phyloP scores from a whole-genome alignment of 2,888 invertebrate genomes.

The Digitonthophagus gazella region DNA sequence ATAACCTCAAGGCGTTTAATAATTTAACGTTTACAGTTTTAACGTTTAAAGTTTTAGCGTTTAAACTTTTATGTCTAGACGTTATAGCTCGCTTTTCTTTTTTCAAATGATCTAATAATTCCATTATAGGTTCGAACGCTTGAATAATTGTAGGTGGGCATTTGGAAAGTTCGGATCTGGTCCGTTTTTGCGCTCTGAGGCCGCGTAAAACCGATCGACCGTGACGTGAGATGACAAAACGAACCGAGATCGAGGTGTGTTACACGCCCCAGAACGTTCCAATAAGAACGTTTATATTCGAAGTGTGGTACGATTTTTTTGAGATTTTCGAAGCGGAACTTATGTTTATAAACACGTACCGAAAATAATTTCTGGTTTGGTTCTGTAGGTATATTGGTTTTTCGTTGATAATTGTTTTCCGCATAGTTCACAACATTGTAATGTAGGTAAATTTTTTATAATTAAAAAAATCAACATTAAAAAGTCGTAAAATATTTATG shows the following conservation, averaged over 20 bases:
- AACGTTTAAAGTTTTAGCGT: no score
- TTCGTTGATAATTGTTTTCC: no score
- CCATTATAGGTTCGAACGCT: no score
- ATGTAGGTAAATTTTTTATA: no score
- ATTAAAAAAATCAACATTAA: no score
- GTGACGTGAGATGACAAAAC: neutral
- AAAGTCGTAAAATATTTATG: no score
- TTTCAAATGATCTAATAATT: neutral
- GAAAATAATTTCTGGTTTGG: neutral
- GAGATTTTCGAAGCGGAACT: neutral
- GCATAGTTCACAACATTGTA: no score
- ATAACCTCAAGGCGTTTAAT: no score
- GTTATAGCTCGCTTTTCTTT: no score
- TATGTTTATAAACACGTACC: neutral
- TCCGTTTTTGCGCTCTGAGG: neutral
- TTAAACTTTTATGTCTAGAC: no score
- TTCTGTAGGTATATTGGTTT: neutral
- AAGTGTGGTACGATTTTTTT: no score
- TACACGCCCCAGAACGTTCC: neutral
- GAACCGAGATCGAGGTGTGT: neutral
- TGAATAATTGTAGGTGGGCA: neutral
- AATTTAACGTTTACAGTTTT: no score
- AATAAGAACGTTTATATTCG: neutral
- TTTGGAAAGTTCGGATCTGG: neutral
- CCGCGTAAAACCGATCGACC: neutral